Evolutionary conservation across 2,113 vertebrate genomes (phyloP).

Genomic region (Pardalotus punctatus): DNA sequence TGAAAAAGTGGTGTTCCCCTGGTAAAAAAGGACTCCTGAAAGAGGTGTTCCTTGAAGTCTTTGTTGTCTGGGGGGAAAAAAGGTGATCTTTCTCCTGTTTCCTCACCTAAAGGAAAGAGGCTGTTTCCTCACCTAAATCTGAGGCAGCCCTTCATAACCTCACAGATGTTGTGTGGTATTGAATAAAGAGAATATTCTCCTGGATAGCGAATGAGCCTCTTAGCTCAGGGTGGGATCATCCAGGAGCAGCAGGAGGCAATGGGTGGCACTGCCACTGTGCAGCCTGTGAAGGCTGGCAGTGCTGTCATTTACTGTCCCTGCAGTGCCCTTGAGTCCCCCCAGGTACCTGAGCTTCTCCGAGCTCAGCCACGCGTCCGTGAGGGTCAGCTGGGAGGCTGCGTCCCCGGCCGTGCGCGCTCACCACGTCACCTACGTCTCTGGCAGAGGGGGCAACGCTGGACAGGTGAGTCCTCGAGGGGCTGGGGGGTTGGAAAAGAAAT

Average conservation of each 20-base stretch:
- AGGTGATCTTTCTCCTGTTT: neutral
- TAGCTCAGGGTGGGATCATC: neutral
- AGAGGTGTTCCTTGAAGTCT: neutral
- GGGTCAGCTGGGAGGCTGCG: constrained; percentile 80
- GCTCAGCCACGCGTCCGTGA: constrained; percentile 81
- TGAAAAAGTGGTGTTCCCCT: neutral
- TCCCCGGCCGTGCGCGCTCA: constrained; percentile 66
- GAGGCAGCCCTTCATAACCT: neutral
- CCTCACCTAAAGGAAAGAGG: neutral
- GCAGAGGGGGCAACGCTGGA: constrained; percentile 78
- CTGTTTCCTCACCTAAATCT: neutral
- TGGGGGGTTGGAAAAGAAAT: neutral
- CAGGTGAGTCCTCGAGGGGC: constrained; percentile 73
- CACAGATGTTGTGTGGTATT: rapidly evolving
- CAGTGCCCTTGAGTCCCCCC: constrained; percentile 78
- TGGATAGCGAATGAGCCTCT: rapidly evolving
- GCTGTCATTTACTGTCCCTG: neutral
- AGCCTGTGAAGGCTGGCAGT: neutral
- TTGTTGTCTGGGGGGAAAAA: neutral
- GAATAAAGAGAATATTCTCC: neutral
- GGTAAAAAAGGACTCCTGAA: neutral
- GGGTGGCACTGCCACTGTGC: rapidly evolving
- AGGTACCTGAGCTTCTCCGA: constrained; percentile 79
- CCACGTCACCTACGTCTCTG: constrained; percentile 79
- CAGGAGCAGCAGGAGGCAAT: neutral